Percentiles rank a stretch among this genome's conserved stretches.
Conservation (phyloP, 2,888 invertebrate species). For the Diloba caeruleocephala region DNA sequence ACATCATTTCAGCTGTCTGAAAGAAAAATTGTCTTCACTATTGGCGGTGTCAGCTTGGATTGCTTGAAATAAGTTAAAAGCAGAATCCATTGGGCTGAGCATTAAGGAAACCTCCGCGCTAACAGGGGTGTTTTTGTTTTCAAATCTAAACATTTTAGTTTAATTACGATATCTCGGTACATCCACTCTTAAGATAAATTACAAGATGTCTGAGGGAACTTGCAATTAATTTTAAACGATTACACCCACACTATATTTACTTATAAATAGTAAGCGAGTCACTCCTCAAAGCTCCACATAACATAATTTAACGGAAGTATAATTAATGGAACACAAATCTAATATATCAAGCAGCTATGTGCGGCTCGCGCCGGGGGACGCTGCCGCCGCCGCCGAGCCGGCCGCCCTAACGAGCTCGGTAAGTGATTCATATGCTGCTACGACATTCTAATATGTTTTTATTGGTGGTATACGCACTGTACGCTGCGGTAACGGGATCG, state of each 20-base stretch:
- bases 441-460: conserved; percentile 14
- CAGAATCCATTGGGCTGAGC: no score
- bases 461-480: not conserved
- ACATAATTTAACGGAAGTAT: conserved; percentile 30
- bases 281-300: conserved; percentile 4
- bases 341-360: conserved; percentile 46
- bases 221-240: no score
- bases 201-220: no score
- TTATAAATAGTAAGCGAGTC: not conserved
- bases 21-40: no score
- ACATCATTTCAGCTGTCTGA: no score
- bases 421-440: conserved; percentile 33
- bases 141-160: no score
- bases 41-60: no score
- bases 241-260: not conserved
- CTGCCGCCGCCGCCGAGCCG: not conserved
- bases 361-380: conserved; percentile 24
- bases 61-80: no score
- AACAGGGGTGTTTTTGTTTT: no score
- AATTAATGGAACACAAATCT: conserved; percentile 41
- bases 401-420: conserved; percentile 37
- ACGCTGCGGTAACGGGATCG: not conserved
- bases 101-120: no score
- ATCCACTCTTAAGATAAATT: no score
- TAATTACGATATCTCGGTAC: no score